Evolutionary conservation across 1,140 invertebrate species (phyloP), one percentile per base, ranked within the genome.

Genomic region (Ceratoteleas bidentatus): DNA sequence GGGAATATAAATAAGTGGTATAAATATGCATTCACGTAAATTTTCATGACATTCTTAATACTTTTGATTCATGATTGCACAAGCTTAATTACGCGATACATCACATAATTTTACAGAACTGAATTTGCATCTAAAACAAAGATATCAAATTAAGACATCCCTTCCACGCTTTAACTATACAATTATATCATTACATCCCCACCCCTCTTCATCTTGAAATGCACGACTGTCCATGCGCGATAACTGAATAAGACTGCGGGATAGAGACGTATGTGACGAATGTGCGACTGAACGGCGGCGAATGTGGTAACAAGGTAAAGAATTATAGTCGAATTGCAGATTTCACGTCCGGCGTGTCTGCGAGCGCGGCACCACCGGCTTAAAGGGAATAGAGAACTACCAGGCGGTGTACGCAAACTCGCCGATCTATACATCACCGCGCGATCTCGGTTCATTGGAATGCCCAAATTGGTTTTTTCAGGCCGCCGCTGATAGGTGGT

Each of bases 401-500:
- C 72, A 60, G 72, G 64, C 74, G 49, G 66, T 53, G 65, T 74
- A 72, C 56, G 75, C 74, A 47, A 50, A 57, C 60, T 7, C 61
- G 69, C 78, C 77, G 68, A 84, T 85, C 84, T 84, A 85, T 85
- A 85, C 81, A 84, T 85, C 84, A 84, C 58, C 57, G 36, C 61
- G 38, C 68, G 72, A 81, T 72, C 77, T 78, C 74, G 58, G 75
- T 34, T 74, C 74, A 62, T 49, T 74, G 81, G 82, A 85, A 85
- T 85, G 81, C 79, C 84, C 82, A 85, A 85, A 85, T 84, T 85
- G 82, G 84, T 85, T 85, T 85, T 1, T 84, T 84, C 84, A 81
- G 82, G 69, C 75, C 78, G 77, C 81, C 56, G 81, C 64, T 82
- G 84, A 84, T 84, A 84, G 75, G 76, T 80, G 75, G 70, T 77